Evolutionary conservation across 2,797 vertebrate genomes (phyloP), one percentile per base, ranked within the genome.

Genomic region (Myotis myotis): DNA sequence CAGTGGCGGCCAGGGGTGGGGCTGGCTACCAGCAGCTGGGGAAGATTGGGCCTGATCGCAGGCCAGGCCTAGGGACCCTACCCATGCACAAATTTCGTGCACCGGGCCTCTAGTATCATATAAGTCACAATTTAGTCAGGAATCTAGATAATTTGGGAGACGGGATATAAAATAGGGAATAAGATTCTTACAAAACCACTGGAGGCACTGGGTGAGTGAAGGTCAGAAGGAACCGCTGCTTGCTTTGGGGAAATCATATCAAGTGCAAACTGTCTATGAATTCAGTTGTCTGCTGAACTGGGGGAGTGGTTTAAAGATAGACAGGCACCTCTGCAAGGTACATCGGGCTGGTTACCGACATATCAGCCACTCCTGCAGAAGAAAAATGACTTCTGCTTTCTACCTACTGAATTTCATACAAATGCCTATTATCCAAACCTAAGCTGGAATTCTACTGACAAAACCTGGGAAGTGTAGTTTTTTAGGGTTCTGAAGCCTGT

Each of bases 351-450:
- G 1, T 44, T 86, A 51, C 5, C 8, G 4, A 49, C 9, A 4
- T 8, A 68, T 66, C 55, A 82, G 11, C 13, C 5, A 25, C 2
- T 9, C 20, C 10, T 33, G 30, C 25, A 51, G 36, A 6, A 53
- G 38, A 82, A 87, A 84, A 90, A 51, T 62, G 6, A 23, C 47
- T 82, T 92, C 36, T 51, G 28, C 12, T 84, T 78, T 74, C 64
- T 55, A 8, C 38, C 15, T 64, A 60, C 33, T 17, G 5, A 53
- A 93, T 78, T 92, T 92, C 41, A 87, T 30, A 30, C 2, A 83
- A 64, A 82, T 44, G 8, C 19, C 38, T 74, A 3, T 55, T 55
- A 57, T 44, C 13, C 92, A 85, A 84, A 36, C 82, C 16, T 87
- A 20, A 85, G 49, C 7, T 22, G n/a, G 30, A 51, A 68, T 51